These are phyloP conservation scores for Distichodus sexfasciatus DNA, from an alignment of 2,797 vertebrate species.

Conservation along the genomic window DNA sequence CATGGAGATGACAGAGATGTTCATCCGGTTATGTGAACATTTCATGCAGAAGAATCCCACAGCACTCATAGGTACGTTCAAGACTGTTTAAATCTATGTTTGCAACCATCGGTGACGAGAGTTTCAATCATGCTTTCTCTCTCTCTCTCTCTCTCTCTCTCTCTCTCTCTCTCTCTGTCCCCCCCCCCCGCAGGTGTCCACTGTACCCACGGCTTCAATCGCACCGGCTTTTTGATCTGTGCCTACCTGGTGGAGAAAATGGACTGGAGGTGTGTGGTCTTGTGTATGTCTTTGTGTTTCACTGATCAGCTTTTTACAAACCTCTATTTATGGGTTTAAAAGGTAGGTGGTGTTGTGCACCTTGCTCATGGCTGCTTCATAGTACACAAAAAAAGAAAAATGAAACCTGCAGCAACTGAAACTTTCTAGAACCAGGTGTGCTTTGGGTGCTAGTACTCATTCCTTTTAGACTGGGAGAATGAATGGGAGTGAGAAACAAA, in stretches of 20 bases:
- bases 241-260: conserved; percentile 97
- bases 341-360: no score
- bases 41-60: conserved; percentile 91
- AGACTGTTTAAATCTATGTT: neutral
- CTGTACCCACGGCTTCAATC: conserved; percentile 98
- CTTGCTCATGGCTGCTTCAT: no score
- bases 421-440: no score
- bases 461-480: no score
- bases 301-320: no score
- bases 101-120: no score
- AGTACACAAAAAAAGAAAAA: no score
- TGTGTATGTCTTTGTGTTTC: neutral
- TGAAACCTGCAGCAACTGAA: no score
- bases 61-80: conserved; percentile 86
- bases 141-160: conserved; percentile 18
- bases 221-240: conserved; percentile 97
- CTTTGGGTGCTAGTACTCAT: no score
- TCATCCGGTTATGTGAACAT: conserved; percentile 87
- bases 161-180: conserved; percentile 31
- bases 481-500: no score
- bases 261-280: conserved; percentile 92
- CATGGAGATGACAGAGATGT: conserved; percentile 83
- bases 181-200: conserved; percentile 91
- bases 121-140: conserved; percentile 7
- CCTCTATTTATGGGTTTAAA: no score